phyloP scores from a whole-genome alignment of 2,888 invertebrate genomes.

The Tetranychus truncatus region DNA sequence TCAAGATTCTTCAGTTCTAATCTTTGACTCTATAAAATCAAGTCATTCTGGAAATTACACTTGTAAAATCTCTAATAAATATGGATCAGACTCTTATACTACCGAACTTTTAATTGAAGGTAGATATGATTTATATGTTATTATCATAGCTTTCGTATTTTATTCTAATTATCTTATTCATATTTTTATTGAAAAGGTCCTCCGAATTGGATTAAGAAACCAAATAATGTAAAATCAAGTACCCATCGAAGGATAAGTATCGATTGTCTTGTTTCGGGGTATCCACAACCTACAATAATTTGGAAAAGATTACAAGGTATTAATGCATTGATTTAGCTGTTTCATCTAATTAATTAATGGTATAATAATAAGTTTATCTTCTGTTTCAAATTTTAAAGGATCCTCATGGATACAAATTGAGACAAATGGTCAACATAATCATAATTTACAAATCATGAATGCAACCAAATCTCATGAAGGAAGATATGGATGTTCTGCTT shows the following conservation, averaged over 20 bases:
- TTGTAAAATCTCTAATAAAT: conserved; percentile 22
- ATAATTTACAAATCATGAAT: background rate
- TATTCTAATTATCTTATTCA: background rate
- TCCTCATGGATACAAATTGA: background rate
- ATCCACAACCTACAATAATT: background rate
- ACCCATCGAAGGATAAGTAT: background rate
- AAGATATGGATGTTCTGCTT: background rate
- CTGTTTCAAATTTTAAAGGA: background rate
- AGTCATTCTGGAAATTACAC: conserved; percentile 28
- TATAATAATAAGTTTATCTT: too few species aligned
- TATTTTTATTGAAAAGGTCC: background rate
- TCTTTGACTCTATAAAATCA: conserved; percentile 23
- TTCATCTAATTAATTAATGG: background rate
- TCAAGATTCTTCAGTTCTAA: conserved; percentile 24
- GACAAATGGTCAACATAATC: background rate
- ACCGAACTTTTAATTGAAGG: background rate
- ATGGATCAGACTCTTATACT: background rate
- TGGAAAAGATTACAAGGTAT: background rate
- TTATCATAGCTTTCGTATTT: background rate
- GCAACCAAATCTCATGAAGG: background rate
- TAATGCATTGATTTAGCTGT: too few species aligned
- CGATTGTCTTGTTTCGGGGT: background rate
- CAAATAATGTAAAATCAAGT: conserved; percentile 3
- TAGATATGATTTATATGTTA: background rate
- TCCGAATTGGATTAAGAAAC: background rate